Percentiles rank a stretch among this genome's conserved stretches.
Evolutionary conservation across 2,113 vertebrate species (phyloP).

Genomic region (Oreochromis tanganicae): DNA sequence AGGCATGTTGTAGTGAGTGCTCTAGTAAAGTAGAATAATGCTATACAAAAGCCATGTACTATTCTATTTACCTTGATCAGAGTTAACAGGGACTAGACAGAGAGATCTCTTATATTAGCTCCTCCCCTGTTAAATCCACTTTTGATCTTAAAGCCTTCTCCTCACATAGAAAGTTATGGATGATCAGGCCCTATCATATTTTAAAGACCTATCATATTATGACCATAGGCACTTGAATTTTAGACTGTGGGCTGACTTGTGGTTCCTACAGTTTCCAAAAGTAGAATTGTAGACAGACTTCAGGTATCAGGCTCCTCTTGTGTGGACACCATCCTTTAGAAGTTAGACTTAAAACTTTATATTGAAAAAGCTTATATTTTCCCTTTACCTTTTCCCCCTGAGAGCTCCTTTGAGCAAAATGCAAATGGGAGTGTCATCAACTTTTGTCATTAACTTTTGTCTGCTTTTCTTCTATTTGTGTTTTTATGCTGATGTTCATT

Average conservation of each 20-base stretch:
- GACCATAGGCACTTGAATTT: background rate
- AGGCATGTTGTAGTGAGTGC: background rate
- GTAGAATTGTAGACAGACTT: background rate
- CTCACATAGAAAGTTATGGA: background rate
- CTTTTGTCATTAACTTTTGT: background rate
- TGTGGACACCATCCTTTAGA: background rate
- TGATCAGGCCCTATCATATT: background rate
- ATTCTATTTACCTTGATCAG: background rate
- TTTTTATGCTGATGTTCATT: background rate
- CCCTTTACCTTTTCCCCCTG: background rate
- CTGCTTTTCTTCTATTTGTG: background rate
- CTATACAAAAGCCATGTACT: background rate
- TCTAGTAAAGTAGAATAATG: background rate
- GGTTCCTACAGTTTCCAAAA: background rate
- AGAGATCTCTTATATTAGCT: background rate
- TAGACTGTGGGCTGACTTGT: background rate
- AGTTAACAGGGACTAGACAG: background rate
- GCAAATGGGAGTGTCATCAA: background rate
- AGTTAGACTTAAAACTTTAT: background rate
- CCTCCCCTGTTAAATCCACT: background rate
- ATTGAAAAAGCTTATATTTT: background rate
- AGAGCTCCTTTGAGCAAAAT: background rate
- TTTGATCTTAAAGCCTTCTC: background rate
- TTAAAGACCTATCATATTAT: background rate
- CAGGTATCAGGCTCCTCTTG: background rate